These are phyloP conservation scores for Euleptes europaea DNA, from an alignment of 2,113 vertebrate species.

Conservation along the genomic window DNA sequence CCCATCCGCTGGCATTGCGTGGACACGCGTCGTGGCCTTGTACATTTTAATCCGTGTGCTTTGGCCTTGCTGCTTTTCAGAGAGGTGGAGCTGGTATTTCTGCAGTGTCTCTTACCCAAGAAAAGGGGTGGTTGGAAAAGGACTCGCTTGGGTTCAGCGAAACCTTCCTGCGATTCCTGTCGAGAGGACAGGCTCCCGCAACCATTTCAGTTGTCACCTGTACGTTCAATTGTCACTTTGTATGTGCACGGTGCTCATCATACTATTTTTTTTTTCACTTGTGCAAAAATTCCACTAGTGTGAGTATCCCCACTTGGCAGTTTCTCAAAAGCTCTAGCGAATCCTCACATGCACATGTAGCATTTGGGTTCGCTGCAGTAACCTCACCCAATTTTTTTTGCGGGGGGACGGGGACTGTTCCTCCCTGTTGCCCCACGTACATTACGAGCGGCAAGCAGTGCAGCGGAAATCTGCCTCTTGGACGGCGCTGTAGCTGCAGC, in stretches of 20 bases:
- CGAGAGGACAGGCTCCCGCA: no score
- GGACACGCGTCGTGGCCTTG: neutral
- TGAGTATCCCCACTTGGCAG: neutral
- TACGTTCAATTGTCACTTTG: no score
- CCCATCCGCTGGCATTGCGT: neutral
- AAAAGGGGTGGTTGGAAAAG: neutral
- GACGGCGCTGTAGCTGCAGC: conserved; percentile 73
- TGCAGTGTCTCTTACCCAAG: neutral
- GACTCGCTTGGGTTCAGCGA: neutral
- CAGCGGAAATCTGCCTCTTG: conserved; percentile 83
- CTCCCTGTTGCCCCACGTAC: neutral
- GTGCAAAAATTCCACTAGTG: neutral
- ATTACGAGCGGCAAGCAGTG: conserved; percentile 63
- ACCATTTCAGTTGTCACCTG: no score
- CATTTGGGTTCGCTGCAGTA: neutral
- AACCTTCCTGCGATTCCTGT: neutral
- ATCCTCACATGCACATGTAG: no score
- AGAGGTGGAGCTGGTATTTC: neutral
- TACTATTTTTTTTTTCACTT: neutral
- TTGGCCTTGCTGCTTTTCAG: neutral
- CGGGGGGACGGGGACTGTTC: neutral
- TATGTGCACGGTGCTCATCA: neutral
- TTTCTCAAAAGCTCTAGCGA: neutral
- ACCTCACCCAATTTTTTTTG: neutral
- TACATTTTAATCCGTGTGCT: no score